A percentile compares a stretch with the other conserved stretches of the same genome.
Conservation (phyloP, 2,113 vertebrate species). For the Carassius gibelio region DNA sequence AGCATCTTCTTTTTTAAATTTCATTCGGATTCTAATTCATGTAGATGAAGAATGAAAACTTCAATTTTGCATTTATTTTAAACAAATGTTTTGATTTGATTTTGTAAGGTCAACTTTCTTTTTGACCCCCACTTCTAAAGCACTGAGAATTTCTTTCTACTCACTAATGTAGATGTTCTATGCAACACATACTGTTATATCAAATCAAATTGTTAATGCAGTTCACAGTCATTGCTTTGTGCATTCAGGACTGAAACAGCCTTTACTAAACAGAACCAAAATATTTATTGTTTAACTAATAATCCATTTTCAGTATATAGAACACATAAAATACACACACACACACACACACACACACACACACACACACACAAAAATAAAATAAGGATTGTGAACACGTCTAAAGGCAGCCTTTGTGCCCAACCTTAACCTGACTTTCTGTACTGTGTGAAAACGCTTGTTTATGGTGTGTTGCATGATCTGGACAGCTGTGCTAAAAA, state of each 20-base stretch:
- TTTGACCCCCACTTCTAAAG: not conserved
- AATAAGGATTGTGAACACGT: constrained; percentile 11
- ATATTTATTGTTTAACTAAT: not conserved
- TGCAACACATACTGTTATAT: constrained; percentile 64
- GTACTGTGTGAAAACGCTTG: constrained; percentile 60
- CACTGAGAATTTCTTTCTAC: not conserved
- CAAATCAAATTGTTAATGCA: constrained; percentile 45
- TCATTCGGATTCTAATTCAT: not conserved
- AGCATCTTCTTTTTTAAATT: not conserved
- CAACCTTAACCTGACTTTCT: not conserved
- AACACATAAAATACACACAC: no score
- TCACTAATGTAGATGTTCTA: constrained; percentile 45
- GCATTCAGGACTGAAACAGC: constrained; percentile 67
- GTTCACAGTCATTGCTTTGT: constrained; percentile 66
- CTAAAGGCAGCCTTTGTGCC: not conserved
- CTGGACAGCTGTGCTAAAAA: constrained; percentile 58
- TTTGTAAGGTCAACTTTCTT: no score
- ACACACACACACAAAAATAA: no score
- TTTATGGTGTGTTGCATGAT: constrained; percentile 70
- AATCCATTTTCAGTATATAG: not conserved
- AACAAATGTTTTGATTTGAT: not conserved
- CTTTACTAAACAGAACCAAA: not conserved
- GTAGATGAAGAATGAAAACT: not conserved
- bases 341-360: no score
- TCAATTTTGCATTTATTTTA: not conserved